Evolutionary conservation across 2,888 invertebrate genomes (phyloP).

Genomic region (Cactoblastis cactorum): DNA sequence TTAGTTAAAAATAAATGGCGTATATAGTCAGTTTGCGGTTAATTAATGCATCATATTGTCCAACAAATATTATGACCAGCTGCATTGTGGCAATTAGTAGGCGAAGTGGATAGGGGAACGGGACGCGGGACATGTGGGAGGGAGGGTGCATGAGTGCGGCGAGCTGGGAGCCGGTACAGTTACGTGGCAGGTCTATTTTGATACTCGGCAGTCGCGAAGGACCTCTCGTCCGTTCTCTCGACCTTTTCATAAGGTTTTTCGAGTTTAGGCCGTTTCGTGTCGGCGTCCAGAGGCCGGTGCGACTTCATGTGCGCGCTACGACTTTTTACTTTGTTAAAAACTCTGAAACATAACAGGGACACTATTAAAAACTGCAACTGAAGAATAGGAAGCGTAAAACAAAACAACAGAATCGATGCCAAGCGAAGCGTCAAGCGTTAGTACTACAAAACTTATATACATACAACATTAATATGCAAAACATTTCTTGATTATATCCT

Average conservation of each 20-base stretch:
- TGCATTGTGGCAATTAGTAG: constrained; percentile 1
- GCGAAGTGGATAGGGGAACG: neutral
- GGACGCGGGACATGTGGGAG: neutral
- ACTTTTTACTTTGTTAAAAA: constrained; percentile 98
- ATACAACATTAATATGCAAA: constrained; percentile 58
- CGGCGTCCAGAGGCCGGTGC: constrained; percentile 94
- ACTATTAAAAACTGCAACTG: constrained; percentile 66
- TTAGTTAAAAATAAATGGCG: too few species aligned
- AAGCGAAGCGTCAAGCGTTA: constrained; percentile 62
- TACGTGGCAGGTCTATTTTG: constrained; percentile 62
- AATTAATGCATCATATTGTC: neutral
- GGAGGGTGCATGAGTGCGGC: constrained; percentile 41
- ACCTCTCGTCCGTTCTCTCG: constrained; percentile 71
- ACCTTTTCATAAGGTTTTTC: constrained; percentile 80
- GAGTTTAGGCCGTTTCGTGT: constrained; percentile 83
- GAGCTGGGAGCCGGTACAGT: constrained; percentile 43
- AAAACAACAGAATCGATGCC: constrained; percentile 39
- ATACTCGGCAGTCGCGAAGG: constrained; percentile 62
- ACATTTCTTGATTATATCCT: constrained; percentile 44
- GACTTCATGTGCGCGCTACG: constrained; percentile 99
- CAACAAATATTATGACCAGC: neutral
- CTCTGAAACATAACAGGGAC: constrained; percentile 84
- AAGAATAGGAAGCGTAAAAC: constrained; percentile 29
- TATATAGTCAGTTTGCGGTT: neutral
- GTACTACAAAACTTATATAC: constrained; percentile 52